Evolutionary conservation across 2,888 invertebrate genomes (phyloP).

Genomic region (Napeogenes sylphis): DNA sequence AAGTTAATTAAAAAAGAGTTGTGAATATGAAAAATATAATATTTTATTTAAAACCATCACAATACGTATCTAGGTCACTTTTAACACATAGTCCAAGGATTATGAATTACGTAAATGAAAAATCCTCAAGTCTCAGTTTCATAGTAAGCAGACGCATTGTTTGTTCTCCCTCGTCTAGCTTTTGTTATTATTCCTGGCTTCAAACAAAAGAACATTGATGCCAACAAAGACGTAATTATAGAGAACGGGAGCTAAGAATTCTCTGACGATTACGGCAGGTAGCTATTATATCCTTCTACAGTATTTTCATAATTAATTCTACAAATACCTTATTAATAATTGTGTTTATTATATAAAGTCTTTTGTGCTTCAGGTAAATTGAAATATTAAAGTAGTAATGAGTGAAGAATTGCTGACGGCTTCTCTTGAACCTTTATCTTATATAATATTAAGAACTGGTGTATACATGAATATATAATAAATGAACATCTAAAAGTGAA

Average conservation of each 20-base stretch:
- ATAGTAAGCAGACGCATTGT: conserved; percentile 68
- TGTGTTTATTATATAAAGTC: not conserved
- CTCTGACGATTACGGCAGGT: conserved; percentile 48
- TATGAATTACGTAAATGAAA: conserved; percentile 43
- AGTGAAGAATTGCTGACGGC: too few species aligned
- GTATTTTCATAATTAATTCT: conserved; percentile 15
- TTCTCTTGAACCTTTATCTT: too few species aligned
- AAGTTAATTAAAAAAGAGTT: too few species aligned
- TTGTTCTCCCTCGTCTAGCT: conserved; percentile 58
- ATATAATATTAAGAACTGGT: too few species aligned
- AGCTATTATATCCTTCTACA: conserved; percentile 13
- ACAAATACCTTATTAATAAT: conserved; percentile 6
- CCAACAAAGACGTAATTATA: conserved; percentile 71
- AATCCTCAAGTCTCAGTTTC: conserved; percentile 48
- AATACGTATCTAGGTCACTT: not conserved
- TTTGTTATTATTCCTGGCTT: conserved; percentile 63
- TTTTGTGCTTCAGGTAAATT: not conserved
- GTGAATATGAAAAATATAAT: too few species aligned
- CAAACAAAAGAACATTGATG: conserved; percentile 63
- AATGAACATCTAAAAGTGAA: too few species aligned
- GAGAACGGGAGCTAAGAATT: conserved; percentile 52
- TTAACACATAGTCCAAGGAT: conserved; percentile 15
- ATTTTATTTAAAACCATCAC: not conserved
- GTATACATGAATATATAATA: too few species aligned
- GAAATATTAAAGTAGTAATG: not conserved